A percentile compares a stretch with the other conserved stretches of the same genome.
These are phyloP conservation scores for Drosophila setifemur DNA, from an alignment of 1,140 invertebrate genomes.

Conservation along the genomic window DNA sequence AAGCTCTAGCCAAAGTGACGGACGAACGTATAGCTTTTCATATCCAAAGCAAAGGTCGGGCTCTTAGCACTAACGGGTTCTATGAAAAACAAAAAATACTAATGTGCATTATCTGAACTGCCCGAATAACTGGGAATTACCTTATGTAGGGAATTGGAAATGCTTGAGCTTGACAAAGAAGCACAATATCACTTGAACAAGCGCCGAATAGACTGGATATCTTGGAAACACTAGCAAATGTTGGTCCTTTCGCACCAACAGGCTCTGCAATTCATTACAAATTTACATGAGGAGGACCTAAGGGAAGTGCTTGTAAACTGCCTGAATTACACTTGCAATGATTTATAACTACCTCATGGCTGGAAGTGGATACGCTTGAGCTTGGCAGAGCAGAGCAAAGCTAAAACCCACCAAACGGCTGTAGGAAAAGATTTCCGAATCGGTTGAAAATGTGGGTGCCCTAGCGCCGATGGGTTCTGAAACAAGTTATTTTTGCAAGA, in stretches of 20 bases:
- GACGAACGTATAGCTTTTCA: conserved; percentile 86
- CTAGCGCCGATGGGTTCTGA: conserved; percentile 62
- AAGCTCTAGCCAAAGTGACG: conserved; percentile 83
- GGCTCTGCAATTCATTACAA: conserved; percentile 85
- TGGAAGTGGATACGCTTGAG: conserved; percentile 87
- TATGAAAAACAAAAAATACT: neutral
- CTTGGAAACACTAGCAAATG: conserved; percentile 86
- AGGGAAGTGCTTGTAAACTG: conserved; percentile 24
- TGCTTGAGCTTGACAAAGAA: conserved; percentile 89
- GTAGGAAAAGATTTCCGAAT: conserved; percentile 45
- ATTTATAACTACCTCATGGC: conserved; percentile 50
- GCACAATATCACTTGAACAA: conserved; percentile 83
- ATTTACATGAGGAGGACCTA: neutral
- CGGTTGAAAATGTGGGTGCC: conserved; percentile 57
- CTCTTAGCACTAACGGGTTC: conserved; percentile 88
- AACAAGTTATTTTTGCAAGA: neutral
- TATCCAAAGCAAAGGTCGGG: conserved; percentile 86
- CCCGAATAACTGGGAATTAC: conserved; percentile 85
- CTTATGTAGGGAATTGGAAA: conserved; percentile 86
- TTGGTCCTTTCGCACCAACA: conserved; percentile 88
- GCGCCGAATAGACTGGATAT: conserved; percentile 83
- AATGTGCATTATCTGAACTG: conserved; percentile 58
- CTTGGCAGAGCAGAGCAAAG: conserved; percentile 90
- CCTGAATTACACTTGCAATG: no score
- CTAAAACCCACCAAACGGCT: conserved; percentile 77